These are phyloP conservation scores for Coptodon rendalli DNA, from an alignment of 2,113 vertebrate species.

Conservation along the genomic window DNA sequence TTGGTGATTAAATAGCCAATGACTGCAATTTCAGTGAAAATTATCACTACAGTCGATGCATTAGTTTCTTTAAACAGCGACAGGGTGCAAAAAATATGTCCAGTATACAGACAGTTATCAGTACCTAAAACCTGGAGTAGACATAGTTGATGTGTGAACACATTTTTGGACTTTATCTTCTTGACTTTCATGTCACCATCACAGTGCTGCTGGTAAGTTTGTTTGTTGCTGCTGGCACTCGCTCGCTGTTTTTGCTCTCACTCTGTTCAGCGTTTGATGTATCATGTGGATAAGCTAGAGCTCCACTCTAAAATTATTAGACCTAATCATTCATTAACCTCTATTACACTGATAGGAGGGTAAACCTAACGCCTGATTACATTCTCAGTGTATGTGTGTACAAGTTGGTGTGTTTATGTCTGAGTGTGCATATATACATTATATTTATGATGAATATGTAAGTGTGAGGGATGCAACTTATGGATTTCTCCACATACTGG, in stretches of 20 bases:
- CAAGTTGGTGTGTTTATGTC: not conserved
- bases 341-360: constrained; percentile 72
- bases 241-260: not conserved
- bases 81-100: not conserved
- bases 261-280: constrained; percentile 38
- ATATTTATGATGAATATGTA: not conserved
- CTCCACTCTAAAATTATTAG: constrained; percentile 68
- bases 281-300: constrained; percentile 44
- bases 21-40: not conserved
- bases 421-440: not conserved
- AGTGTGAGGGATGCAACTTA: not conserved
- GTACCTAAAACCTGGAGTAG: not conserved
- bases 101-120: not conserved
- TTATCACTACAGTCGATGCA: not conserved
- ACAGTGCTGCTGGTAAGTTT: not conserved
- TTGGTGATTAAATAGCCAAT: not conserved
- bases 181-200: not conserved
- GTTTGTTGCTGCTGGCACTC: constrained; percentile 1
- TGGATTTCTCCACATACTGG: constrained; percentile 23
- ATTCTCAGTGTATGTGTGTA: constrained; percentile 2
- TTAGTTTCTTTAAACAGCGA: not conserved
- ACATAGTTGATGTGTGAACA: not conserved
- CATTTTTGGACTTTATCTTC: not conserved
- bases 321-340: constrained; percentile 74
- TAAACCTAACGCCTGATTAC: constrained; percentile 68